Base-by-base conservation (phyloP, 2,113 vertebrate genomes). In the Syngnathoides biaculeatus region DNA sequence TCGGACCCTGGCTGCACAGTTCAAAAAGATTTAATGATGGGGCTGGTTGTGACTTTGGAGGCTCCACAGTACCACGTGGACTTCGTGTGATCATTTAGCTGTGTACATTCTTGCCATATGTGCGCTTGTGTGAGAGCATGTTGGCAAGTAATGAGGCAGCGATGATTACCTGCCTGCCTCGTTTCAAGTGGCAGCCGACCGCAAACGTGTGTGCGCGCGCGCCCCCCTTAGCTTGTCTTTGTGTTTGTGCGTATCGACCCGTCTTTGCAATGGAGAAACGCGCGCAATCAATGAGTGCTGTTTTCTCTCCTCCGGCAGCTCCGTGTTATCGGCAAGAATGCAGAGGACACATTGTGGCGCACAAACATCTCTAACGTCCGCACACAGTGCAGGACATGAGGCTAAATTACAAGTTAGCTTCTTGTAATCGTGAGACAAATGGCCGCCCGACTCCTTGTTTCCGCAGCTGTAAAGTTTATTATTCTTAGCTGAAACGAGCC, bases 201-300 rank as follows among this genome's bases (percentile, higher is more conserved):
- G 47, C 63, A 35, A 11, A 61, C 64, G 65, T 66, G 75, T 22
- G 60, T 79, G 76, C 85, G 77, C 84, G 68, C 74, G 80, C 71
- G 57, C 73, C 67, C 67, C 62, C 71, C 64, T 60, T 48, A 73
- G 65, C 78, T 76, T 74, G 81, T 69, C 72, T 71, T 71, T 81
- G 80, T 85, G 80, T 85, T 60, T 61, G 81, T 81, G 71, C 71
- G 77, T 91, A 93, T 92, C 87, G 91, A 93, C 90, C 91, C 81
- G 69, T 66, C 85, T 79, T 84, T 87, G 87, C 87, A 90, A 90
- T 90, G 90, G 88, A 92, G 89, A 91, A 89, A 91, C 58, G 84
- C 86, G 87, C 87, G 89, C 91, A 92, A 93, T 93, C 92, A 92
- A 92, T 92, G 84, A 68, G 75, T 79, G 81, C 81, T 91, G 86